These are phyloP conservation scores for Syngnathus typhle DNA, from an alignment of 2,113 vertebrate species.

Conservation along the genomic window DNA sequence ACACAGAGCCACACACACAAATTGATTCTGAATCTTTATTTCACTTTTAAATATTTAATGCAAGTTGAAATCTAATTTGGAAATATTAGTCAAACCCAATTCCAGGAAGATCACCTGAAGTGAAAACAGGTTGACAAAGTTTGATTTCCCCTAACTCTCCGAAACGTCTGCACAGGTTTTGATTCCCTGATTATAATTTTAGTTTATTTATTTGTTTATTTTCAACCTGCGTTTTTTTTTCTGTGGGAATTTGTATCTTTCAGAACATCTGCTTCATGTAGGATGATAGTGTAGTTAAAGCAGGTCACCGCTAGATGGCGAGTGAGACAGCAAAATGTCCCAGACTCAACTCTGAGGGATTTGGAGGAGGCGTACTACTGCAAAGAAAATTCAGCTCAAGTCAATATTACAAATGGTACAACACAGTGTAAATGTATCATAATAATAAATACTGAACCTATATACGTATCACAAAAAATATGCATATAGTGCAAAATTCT, in stretches of 20 bases:
- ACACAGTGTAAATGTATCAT: neutral
- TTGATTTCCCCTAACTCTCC: neutral
- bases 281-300: conserved; percentile 25
- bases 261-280: neutral
- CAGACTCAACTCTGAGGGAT: neutral
- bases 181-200: neutral
- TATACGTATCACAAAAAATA: neutral
- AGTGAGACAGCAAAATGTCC: conserved; percentile 46
- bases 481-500: neutral
- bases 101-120: neutral
- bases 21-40: neutral
- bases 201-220: no score
- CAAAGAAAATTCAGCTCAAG: neutral
- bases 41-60: neutral
- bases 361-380: neutral
- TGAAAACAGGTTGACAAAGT: neutral
- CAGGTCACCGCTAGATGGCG: conserved; percentile 59
- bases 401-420: neutral
- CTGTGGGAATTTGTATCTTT: neutral
- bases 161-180: neutral
- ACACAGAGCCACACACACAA: neutral
- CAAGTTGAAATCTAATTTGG: neutral
- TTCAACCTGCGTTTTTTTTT: neutral
- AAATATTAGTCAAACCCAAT: neutral
- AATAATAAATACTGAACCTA: neutral